Evolutionary conservation across 2,113 vertebrate genomes (phyloP), one percentile per base, ranked within the genome.

Genomic region (Aspiorhynchus laticeps): DNA sequence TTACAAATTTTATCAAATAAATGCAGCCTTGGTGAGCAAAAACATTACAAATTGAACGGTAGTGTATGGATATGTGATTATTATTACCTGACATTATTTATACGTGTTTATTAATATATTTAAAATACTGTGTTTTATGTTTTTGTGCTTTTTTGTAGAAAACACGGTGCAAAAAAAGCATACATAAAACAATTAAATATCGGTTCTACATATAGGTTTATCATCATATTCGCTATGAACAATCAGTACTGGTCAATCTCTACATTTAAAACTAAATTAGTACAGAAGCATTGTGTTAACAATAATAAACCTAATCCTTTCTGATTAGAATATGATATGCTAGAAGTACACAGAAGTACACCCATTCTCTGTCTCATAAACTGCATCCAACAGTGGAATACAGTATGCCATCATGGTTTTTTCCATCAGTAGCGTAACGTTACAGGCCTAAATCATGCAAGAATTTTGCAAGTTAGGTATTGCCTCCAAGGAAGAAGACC

Each of bases 371-470:
- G 48, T 56, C 28, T 83, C 19, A 65, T 10, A 33, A 71, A 83
- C 61, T 71, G 51, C 69, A 74, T 84, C 83, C 83, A 84, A 28
- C 69, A 73, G 83, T 74, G 69, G 48, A 84, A 71, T 83, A 33
- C 71, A 67, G 69, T 59, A 51, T 86, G 79, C 81, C 84, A 88
- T 87, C 83, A 87, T 59, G 88, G 88, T 53, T 83, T 82, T 90
- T 88, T 86, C 88, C 86, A 88, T 86, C 84, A 86, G 56, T 59
- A 80, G 56, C 63, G 38, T 77, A 53, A 53, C 51, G 51, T 53
- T 53, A 81, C 67, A 85, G 74, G 79, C 79, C 83, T 86, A 77
- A 83, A 79, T 77, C 59, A 74, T 74, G 83, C 48, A 73, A 84
- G 53, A 87, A 46, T 83, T 78, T 89, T 46, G 79, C 67, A 82